Conservation (phyloP, 2,888 invertebrate genomes). For the Nemotelus pantherinus region DNA sequence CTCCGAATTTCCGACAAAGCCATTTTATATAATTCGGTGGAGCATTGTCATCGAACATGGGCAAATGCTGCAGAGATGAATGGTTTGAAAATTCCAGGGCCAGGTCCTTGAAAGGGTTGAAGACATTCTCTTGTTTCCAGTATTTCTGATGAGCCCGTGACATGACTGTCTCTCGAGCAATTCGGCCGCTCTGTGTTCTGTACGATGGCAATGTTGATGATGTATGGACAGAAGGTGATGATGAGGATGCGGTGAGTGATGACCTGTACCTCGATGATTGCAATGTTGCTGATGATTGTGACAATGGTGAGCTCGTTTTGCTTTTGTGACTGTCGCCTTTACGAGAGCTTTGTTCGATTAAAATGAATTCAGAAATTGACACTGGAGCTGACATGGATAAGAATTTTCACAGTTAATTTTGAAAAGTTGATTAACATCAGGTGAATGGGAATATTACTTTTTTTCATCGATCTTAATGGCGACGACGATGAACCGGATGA, state of each 20-base stretch:
- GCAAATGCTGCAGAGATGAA: conserved; percentile 18
- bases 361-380: conserved; percentile 34
- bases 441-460: background rate
- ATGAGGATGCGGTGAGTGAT: conserved; percentile 31
- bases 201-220: conserved; percentile 39
- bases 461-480: background rate
- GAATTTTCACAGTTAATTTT: background rate
- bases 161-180: conserved; percentile 16
- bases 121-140: conserved; percentile 38
- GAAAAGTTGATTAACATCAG: background rate
- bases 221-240: conserved; percentile 9
- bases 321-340: conserved; percentile 1
- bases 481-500: conserved; percentile 18
- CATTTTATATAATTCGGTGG: conserved; percentile 51
- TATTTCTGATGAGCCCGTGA: conserved; percentile 33
- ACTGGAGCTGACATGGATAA: conserved; percentile 44
- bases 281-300: conserved; percentile 1
- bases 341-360: background rate
- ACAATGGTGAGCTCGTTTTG: conserved; percentile 5
- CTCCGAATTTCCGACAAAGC: conserved; percentile 50
- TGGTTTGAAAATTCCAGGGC: conserved; percentile 30
- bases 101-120: conserved; percentile 41
- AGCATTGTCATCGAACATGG: conserved; percentile 48
- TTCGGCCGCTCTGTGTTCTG: background rate
- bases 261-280: background rate